Conservation (phyloP, 37 sponge, comb jelly and placozoan species). For the Beroe ovata region DNA sequence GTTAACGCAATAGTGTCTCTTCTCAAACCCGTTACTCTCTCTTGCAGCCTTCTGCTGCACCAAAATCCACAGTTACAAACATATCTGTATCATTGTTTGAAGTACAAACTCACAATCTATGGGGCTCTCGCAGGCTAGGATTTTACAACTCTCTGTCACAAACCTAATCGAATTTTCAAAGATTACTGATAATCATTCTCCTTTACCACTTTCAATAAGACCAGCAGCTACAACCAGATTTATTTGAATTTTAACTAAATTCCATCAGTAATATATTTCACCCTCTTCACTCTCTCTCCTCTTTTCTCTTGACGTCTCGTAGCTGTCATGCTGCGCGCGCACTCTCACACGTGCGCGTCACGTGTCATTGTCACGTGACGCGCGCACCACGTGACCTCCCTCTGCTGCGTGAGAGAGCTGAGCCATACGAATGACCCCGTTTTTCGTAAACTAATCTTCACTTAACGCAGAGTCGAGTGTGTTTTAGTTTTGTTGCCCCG, state of each 20-base stretch:
- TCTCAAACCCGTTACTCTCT: too few species aligned
- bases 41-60: too few species aligned
- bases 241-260: slow-evolving; percentile 5
- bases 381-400: slow-evolving; percentile 10
- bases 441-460: slow-evolving; percentile 65
- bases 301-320: background rate
- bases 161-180: slow-evolving; percentile 24
- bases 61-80: slow-evolving; percentile 19
- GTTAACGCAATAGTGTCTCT: too few species aligned
- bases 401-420: slow-evolving; percentile 24
- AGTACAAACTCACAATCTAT: too few species aligned
- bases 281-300: background rate
- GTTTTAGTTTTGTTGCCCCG: slow-evolving; percentile 37
- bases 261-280: background rate
- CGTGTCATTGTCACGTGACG: slow-evolving; percentile 17
- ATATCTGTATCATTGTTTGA: too few species aligned
- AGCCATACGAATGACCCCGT: slow-evolving; percentile 65
- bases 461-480: slow-evolving; percentile 15
- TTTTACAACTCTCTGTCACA: background rate
- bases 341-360: slow-evolving; percentile 17
- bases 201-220: background rate
- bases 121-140: too few species aligned
- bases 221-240: background rate
- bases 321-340: slow-evolving; percentile 53
- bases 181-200: background rate